A percentile compares a stretch with the other conserved stretches of the same genome.
Conservation (phyloP, 2,888 invertebrate species). For the Morpho deidamia region DNA sequence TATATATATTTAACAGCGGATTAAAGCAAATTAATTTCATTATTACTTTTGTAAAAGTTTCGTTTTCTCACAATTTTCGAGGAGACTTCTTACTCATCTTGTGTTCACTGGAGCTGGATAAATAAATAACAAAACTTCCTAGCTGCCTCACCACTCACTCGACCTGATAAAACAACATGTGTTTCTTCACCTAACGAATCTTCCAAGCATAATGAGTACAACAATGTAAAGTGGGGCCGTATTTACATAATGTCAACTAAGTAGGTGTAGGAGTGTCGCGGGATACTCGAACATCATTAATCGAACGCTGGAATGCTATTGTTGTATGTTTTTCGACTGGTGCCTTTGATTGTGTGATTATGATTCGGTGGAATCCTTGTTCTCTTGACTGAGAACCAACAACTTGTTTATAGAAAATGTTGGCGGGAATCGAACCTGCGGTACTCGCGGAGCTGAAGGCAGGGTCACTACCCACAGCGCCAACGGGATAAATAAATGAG, state of each 20-base stretch:
- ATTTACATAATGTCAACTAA: constrained; percentile 78
- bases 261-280: constrained; percentile 72
- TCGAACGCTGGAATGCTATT: constrained; percentile 73
- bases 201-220: constrained; percentile 72
- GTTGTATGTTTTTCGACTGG: constrained; percentile 66
- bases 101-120: neutral
- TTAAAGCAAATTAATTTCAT: no score
- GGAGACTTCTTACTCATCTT: no score
- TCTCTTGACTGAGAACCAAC: constrained; percentile 34
- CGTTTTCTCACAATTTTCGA: no score
- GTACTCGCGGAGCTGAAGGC: no score
- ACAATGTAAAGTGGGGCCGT: constrained; percentile 73
- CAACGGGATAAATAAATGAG: no score
- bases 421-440: no score
- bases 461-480: no score
- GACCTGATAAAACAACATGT: constrained; percentile 73
- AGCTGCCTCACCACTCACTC: constrained; percentile 31
- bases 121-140: constrained; percentile 36
- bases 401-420: no score
- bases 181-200: constrained; percentile 79
- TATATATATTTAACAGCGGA: no score
- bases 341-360: constrained; percentile 42
- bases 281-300: constrained; percentile 63
- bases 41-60: no score
- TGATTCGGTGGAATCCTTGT: constrained; percentile 28